Evolutionary conservation across 2,888 invertebrate species (phyloP).

Genomic region (Cataglyphis livida): DNA sequence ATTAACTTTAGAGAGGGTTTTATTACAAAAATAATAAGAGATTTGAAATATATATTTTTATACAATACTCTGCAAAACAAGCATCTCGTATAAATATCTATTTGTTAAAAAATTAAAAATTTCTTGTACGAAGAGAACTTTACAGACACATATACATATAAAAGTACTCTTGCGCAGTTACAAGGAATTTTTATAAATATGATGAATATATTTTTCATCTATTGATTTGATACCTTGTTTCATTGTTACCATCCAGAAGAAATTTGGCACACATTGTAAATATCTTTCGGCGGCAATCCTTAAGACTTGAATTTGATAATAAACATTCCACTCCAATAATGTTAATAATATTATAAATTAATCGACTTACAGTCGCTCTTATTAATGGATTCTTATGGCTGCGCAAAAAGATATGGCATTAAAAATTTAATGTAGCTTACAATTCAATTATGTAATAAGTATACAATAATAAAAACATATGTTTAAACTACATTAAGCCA

Average conservation of each 20-base stretch:
- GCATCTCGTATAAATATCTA: neutral
- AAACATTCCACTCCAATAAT: slow-evolving; percentile 63
- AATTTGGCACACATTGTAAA: slow-evolving; percentile 68
- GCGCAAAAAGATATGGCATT: neutral
- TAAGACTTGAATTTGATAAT: slow-evolving; percentile 58
- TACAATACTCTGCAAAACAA: neutral
- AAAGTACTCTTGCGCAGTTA: neutral
- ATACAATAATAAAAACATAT: neutral
- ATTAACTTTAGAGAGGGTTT: neutral
- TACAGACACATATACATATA: too few species aligned
- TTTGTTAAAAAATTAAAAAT: neutral
- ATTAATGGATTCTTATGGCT: slow-evolving; percentile 72
- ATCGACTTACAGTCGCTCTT: slow-evolving; percentile 68
- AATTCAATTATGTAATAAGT: neutral
- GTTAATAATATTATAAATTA: slow-evolving; percentile 64
- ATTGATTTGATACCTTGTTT: slow-evolving; percentile 67
- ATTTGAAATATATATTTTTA: neutral
- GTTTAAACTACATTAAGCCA: neutral
- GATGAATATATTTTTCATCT: neutral
- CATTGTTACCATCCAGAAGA: slow-evolving; percentile 67
- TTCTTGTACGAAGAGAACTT: neutral
- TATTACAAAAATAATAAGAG: neutral
- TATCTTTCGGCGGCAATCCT: slow-evolving; percentile 63
- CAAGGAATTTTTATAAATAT: neutral
- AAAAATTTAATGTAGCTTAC: neutral